These are phyloP conservation scores for Mastacembelus armatus DNA, from an alignment of 2,797 vertebrate genomes.

Conservation along the genomic window DNA sequence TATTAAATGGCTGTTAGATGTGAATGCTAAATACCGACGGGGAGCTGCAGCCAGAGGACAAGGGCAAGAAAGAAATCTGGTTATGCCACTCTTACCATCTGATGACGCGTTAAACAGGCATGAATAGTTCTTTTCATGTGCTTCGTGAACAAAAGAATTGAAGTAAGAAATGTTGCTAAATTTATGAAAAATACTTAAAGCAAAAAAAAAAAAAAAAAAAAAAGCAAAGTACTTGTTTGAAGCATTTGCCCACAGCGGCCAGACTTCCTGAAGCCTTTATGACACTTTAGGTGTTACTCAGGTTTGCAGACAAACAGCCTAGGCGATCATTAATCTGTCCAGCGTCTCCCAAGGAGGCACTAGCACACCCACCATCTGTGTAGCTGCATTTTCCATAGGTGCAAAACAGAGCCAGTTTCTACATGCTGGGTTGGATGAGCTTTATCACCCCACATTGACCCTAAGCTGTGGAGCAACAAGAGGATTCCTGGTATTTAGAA, in stretches of 20 bases:
- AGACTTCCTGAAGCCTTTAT: constrained; percentile 75
- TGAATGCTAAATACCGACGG: constrained; percentile 44
- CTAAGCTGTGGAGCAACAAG: neutral
- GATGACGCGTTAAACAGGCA: constrained; percentile 20
- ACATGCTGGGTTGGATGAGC: constrained; percentile 10
- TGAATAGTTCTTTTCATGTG: constrained; percentile 29
- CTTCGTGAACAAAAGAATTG: neutral
- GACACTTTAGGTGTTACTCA: constrained; percentile 61
- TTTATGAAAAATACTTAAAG: constrained; percentile 3
- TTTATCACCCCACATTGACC: constrained; percentile 30
- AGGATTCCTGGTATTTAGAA: constrained; percentile 4
- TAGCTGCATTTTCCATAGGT: constrained; percentile 28
- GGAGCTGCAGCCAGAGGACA: constrained; percentile 11
- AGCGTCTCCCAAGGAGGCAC: constrained; percentile 44
- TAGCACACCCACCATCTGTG: neutral
- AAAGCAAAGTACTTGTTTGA: neutral
- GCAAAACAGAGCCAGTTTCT: constrained; percentile 8
- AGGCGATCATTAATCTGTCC: constrained; percentile 68
- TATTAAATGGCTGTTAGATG: constrained; percentile 55
- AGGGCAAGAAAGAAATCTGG: constrained; percentile 17
- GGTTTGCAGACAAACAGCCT: constrained; percentile 63
- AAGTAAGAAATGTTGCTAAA: neutral
- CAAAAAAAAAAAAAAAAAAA: neutral
- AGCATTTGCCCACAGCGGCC: too few relatives aligned
- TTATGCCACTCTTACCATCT: constrained; percentile 27